These are phyloP conservation scores for Fukomys damarensis DNA, from an alignment of 2,113 vertebrate species.

Conservation along the genomic window DNA sequence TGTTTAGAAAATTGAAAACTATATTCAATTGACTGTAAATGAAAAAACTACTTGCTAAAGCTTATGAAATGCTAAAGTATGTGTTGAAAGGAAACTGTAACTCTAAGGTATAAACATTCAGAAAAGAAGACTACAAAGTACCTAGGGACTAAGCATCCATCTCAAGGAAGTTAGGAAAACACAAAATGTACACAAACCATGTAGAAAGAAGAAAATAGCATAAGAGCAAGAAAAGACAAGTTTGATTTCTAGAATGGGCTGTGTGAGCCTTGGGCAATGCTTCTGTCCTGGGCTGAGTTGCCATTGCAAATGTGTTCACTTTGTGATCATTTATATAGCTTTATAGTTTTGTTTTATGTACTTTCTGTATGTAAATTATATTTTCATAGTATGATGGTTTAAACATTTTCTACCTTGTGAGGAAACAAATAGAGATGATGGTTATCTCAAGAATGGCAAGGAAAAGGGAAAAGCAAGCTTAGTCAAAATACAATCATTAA, in stretches of 20 bases:
- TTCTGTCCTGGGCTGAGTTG: too few relatives aligned
- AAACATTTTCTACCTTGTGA: not conserved
- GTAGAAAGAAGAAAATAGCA: not conserved
- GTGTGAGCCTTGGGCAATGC: too few relatives aligned
- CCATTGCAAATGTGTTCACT: accelerated
- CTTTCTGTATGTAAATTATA: not conserved
- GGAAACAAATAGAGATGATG: not conserved
- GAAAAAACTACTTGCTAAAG: not conserved
- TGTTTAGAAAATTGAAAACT: not conserved
- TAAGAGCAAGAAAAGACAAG: too few relatives aligned
- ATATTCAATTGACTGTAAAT: not conserved
- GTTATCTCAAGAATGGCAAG: not conserved
- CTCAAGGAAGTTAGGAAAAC: not conserved
- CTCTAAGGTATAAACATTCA: not conserved
- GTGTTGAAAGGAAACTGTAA: not conserved
- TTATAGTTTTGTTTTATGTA: not conserved
- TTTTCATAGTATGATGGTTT: not conserved
- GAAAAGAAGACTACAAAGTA: not conserved
- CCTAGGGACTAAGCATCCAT: not conserved
- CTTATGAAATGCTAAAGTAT: not conserved
- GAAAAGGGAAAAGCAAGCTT: not conserved
- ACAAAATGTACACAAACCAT: not conserved
- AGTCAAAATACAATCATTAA: not conserved
- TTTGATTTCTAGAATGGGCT: accelerated
- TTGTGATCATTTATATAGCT: not conserved